A percentile compares a stretch with the other conserved stretches of the same genome.
Conservation (phyloP, 1,140 invertebrate genomes). For the Radopholus similis region DNA sequence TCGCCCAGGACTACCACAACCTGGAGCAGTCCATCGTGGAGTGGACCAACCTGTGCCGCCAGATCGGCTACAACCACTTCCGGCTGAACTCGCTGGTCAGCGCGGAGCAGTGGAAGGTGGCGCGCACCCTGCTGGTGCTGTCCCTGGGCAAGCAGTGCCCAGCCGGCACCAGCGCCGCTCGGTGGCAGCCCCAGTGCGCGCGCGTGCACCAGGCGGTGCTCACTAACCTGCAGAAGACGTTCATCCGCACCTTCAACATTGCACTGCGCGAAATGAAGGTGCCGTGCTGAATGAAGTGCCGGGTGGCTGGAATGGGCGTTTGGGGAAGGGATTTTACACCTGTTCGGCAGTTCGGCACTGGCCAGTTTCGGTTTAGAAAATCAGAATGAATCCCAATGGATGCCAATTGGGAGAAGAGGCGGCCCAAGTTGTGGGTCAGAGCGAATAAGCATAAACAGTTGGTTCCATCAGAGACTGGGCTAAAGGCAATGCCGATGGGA, state of each 20-base stretch:
- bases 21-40: conserved; percentile 34
- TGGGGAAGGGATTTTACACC: background rate
- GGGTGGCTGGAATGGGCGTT: background rate
- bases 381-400: no score
- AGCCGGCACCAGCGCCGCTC: background rate
- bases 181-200: background rate
- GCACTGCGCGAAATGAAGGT: conserved; percentile 50
- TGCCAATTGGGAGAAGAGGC: no score
- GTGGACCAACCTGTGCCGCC: conserved; percentile 41
- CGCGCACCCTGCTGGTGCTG: conserved; percentile 28
- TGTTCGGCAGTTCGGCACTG: no score
- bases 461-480: no score
- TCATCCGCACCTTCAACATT: conserved; percentile 45
- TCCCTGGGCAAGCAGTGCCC: conserved; percentile 1
- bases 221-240: conserved; percentile 35
- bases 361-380: no score
- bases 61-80: conserved; percentile 45
- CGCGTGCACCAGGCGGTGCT: background rate
- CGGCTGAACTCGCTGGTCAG: conserved; percentile 22
- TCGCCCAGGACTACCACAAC: conserved; percentile 36
- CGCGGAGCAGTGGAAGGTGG: conserved; percentile 46
- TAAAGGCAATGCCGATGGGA: no score
- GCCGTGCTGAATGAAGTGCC: no score
- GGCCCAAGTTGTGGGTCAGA: no score
- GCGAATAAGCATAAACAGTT: no score